Percentiles rank a stretch among this genome's conserved stretches.
phyloP scores from a whole-genome alignment of 2,888 invertebrate genomes.

The Octodonta nipae region DNA sequence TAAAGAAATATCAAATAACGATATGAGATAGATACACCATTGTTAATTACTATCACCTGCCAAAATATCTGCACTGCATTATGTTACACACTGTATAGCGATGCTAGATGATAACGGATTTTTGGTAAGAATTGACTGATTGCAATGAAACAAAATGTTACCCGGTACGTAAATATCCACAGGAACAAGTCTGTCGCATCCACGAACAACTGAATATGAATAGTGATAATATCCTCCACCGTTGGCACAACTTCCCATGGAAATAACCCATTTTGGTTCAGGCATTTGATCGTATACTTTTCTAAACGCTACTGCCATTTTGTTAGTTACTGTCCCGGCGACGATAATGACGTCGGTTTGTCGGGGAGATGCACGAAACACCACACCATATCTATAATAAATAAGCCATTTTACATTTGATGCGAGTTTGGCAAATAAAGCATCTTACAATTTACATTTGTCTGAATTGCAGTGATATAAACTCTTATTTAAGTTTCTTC shows the following conservation, averaged over 20 bases:
- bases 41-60: too few species aligned
- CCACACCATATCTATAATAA: slow-evolving; percentile 38
- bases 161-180: slow-evolving; percentile 87
- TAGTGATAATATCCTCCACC: slow-evolving; percentile 69
- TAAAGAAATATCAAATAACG: too few species aligned
- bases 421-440: too few species aligned
- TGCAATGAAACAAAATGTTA: neutral
- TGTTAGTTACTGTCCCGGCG: slow-evolving; percentile 50
- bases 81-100: too few species aligned
- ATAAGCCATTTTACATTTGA: neutral
- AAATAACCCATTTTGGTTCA: slow-evolving; percentile 58
- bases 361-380: slow-evolving; percentile 48
- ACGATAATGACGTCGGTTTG: slow-evolving; percentile 53
- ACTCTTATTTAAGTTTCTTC: too few species aligned
- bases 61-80: too few species aligned
- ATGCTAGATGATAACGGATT: too few species aligned
- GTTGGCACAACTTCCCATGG: slow-evolving; percentile 67
- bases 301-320: slow-evolving; percentile 54
- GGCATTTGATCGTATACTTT: slow-evolving; percentile 52
- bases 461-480: too few species aligned
- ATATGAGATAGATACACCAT: too few species aligned
- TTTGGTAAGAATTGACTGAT: too few species aligned
- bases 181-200: slow-evolving; percentile 66
- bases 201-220: slow-evolving; percentile 61
- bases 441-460: too few species aligned